phyloP scores from a whole-genome alignment of 1,140 invertebrate genomes.

The Eriocheir sinensis region DNA sequence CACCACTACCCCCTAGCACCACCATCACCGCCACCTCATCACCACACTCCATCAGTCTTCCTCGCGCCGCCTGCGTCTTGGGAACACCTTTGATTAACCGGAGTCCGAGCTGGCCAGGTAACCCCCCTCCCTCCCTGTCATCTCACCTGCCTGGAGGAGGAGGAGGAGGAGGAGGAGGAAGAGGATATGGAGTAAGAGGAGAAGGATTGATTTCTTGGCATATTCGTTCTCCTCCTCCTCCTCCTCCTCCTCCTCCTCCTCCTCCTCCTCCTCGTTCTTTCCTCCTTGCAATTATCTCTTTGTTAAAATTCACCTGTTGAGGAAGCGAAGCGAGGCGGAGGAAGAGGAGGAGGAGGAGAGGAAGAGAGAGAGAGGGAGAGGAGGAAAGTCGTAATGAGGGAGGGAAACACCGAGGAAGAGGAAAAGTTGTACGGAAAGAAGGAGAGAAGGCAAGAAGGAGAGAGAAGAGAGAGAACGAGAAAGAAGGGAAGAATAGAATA shows the following conservation, averaged over 20 bases:
- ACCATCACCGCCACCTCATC: not conserved
- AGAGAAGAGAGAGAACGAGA: not conserved
- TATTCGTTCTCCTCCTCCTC: no score
- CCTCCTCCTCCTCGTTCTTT: not conserved
- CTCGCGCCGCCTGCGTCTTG: not conserved
- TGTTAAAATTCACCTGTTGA: slow-evolving; percentile 51
- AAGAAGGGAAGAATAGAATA: not conserved
- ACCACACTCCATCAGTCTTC: slow-evolving; percentile 13
- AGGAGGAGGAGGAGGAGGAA: not conserved
- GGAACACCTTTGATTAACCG: not conserved
- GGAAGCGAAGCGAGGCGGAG: not conserved
- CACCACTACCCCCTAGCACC: not conserved
- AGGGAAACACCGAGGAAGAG: not conserved
- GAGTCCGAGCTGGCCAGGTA: not conserved
- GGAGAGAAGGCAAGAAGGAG: not conserved
- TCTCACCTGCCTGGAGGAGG: not conserved
- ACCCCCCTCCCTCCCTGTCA: not conserved
- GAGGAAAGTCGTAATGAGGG: not conserved
- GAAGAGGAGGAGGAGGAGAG: not conserved
- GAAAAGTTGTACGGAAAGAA: not conserved
- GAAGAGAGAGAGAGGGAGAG: not conserved
- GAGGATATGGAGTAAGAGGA: not conserved
- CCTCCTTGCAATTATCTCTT: slow-evolving; percentile 8
- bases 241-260: no score
- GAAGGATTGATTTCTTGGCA: no score